Evolutionary conservation across 2,797 vertebrate species (phyloP), one percentile per base, ranked within the genome.

Genomic region (Acipenser ruthenus): DNA sequence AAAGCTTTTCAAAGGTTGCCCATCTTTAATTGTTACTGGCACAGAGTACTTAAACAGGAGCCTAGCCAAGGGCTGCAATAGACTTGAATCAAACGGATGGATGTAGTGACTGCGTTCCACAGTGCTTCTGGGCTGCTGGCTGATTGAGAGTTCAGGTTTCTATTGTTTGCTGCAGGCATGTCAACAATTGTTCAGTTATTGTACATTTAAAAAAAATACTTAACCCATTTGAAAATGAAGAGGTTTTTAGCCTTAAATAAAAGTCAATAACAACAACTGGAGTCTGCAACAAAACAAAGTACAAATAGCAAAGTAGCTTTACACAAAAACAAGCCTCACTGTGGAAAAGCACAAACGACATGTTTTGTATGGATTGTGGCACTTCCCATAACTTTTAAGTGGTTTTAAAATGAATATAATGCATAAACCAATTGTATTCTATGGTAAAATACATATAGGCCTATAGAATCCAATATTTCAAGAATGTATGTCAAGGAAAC

Each of bases 161-260:
- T 11, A 13, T 58, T 58, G 55, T 2, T 58, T 7, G 9, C 55
- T 58, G 12, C 55, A 58, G 12, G 55, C 12, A 58, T 58, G 55
- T 58, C 8, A n/a, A 58, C 55, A 58, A 58, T 58, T 58, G 6
- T 58, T 6, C 55, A 12, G 55, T 10, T n/a, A 58, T 37, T 10
- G 55, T 13, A 12, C 55, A 58, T 2, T 58, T 58, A 58, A 56
- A 6, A 56, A 58, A 58, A 58, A 58, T 13, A 58, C 55, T 58
- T 58, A n/a, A 58, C 55, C 55, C 55, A 58, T 58, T 58, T 58
- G 11, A 58, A n/a, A 58, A 11, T 58, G 2, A 58, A 58, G 55
- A 58, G 55, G 2, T 2, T 58, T 58, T n/a, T 6, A n/a, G 10
- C 55, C 55, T n/a, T 11, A 58, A 10, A 58, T n/a, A n/a, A 58